Evolutionary conservation across 2,888 invertebrate genomes (phyloP), one percentile per base, ranked within the genome.

Genomic region (Spatulosminthurus flaviceps): DNA sequence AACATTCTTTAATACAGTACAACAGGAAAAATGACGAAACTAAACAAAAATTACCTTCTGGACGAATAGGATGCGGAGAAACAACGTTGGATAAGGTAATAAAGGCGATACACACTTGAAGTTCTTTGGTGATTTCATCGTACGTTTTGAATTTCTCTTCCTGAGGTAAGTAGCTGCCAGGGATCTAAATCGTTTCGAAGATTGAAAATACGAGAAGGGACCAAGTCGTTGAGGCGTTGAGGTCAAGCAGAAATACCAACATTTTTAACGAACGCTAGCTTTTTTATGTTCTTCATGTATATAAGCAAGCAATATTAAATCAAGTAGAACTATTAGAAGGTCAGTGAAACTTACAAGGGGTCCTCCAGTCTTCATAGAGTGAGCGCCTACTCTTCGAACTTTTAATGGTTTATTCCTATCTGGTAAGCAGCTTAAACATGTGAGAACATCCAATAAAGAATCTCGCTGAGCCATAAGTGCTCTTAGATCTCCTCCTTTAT

Each of bases 381-480:
- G 74, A 22, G 82, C 69, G 29, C 83, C 84, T 1, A 82, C 82
- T 51, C 82, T 80, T 41, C 80, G 71, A 71, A 84, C 80, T 21
- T 83, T 81, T 76, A 80, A 82, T 22, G 81, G 80, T 19, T 74
- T 79, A 22, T 82, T 79, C 21, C 61, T 34, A 60, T 81, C 75
- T 22, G 82, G 80, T 19, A 84, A 80, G 4, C 83, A 79, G n/a
- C 66, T 69, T n/a, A 85, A 61, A 26, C 84, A 84, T 0, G 84
- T 84, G 0, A 85, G 75, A n/a, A 83, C 83, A 70, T 85, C 84
- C 19, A 84, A 66, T 19, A 83, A 82, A 4, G 83, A 82, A 24
- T 84, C 83, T 24, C 71, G 79, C 61, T 85, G 85, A 21, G 81
- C 82, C 28, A 73, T 43, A 19, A 85, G 79, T 0, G 82, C 84